Evolutionary conservation across 2,113 vertebrate species (phyloP), one percentile per base, ranked within the genome.

Genomic region (Cricetomys ansorgei): DNA sequence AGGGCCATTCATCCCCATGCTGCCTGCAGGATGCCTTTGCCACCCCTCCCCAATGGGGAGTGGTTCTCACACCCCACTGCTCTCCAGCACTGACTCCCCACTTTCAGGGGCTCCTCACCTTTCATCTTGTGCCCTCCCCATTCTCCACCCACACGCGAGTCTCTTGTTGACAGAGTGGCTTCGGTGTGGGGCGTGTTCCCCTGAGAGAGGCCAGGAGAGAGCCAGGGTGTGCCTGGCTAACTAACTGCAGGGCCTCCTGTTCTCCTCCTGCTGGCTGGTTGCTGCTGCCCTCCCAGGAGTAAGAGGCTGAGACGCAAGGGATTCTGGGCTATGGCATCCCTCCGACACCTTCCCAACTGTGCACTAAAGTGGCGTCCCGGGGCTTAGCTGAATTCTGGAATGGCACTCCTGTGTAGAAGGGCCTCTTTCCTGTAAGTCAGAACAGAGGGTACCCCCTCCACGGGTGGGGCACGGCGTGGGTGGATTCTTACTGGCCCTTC

Each of bases 401-500:
- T 19, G 64, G 29, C 3, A 1, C 19, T 91, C 34, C 40, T 50
- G 31, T 77, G 37, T 25, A 37, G 4, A 67, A 57, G 69, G 59
- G 13, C 70, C 27, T 1, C 43, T n/a, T 48, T 31, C 3, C 31
- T 23, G 77, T 67, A 4, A 13, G 34, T 13, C 13, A 37, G 29
- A 11, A 3, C 48, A 64, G 45, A 23, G 67, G 25, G 59, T 62
- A 21, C 23, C 15, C 40, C 43, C n/a, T 12, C 6, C 29, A 45
- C 6, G 45, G 5, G 3, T 17, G 50, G 77, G 81, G 40, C 1
- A 17, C 5, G 5, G 12, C 8, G 3, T 17, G 53, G 75, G 73
- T 65, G 59, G 45, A 83, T 80, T 80, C 91, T 92, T 88, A 72
- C 62, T 89, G 70, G 81, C 88, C 72, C 43, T 55, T 21, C 12